Conservation (phyloP, 2,888 invertebrate genomes). For the Morpho achilles region DNA sequence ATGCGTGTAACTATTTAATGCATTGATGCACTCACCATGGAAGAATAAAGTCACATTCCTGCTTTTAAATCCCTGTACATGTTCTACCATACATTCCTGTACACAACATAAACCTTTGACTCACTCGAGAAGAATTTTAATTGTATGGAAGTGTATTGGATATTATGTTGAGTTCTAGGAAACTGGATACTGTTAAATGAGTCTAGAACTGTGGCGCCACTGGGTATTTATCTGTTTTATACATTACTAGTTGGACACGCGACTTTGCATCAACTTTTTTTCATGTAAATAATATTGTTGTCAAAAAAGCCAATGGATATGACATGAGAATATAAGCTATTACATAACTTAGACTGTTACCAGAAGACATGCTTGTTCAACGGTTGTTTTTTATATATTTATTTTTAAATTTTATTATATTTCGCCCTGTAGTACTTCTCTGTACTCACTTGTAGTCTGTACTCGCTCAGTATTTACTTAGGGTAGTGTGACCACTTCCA, state of each 20-base stretch:
- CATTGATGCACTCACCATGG: conserved; percentile 30
- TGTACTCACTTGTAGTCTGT: too few species aligned
- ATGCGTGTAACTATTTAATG: conserved; percentile 42
- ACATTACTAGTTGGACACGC: not conserved
- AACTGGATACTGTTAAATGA: conserved; percentile 4
- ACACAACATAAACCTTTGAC: conserved; percentile 13
- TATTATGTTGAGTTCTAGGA: conserved; percentile 8
- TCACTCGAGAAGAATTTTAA: conserved; percentile 19
- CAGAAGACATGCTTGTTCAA: too few species aligned
- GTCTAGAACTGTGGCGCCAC: conserved; percentile 6
- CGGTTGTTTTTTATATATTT: too few species aligned
- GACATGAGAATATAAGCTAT: too few species aligned
- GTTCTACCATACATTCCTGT: conserved; percentile 1
- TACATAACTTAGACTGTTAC: too few species aligned
- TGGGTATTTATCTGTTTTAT: not conserved
- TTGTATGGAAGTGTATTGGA: conserved; percentile 7
- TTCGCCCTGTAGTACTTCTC: too few species aligned
- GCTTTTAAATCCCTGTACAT: conserved; percentile 16
- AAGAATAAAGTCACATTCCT: conserved; percentile 21
- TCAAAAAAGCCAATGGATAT: too few species aligned
- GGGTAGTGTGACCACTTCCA: too few species aligned
- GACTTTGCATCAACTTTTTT: too few species aligned
- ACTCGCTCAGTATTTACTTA: too few species aligned
- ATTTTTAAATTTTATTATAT: too few species aligned
- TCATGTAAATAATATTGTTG: too few species aligned